Conservation (phyloP, 2,113 vertebrate species). For the Gambusia affinis region DNA sequence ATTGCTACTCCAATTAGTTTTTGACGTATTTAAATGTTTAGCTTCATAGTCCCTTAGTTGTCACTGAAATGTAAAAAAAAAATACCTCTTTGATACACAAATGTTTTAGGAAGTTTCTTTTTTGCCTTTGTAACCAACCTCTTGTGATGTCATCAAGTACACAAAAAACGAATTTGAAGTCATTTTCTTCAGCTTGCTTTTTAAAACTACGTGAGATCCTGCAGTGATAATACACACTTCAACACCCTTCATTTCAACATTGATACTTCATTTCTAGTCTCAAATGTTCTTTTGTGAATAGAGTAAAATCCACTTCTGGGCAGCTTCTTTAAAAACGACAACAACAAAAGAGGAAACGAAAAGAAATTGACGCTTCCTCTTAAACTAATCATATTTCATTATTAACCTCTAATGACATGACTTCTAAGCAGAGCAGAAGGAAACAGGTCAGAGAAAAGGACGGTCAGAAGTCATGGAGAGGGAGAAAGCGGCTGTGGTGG, state of each 20-base stretch:
- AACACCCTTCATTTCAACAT: too few relatives aligned
- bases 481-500: constrained; percentile 12
- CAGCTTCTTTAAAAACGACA: not conserved
- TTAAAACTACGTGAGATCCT: too few relatives aligned
- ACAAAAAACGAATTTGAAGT: not conserved
- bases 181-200: not conserved
- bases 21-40: not conserved
- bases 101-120: not conserved
- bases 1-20: too few relatives aligned
- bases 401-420: not conserved
- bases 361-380: not conserved
- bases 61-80: too few relatives aligned
- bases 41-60: not conserved
- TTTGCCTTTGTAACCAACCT: not conserved
- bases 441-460: not conserved
- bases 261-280: not conserved
- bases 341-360: not conserved
- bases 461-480: constrained; percentile 7
- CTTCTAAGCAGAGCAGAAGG: not conserved
- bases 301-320: not conserved
- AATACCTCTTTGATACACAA: too few relatives aligned
- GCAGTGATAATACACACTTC: not conserved
- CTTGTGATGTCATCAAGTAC: not conserved
- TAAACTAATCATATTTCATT: not conserved
- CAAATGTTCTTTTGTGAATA: not conserved